Conservation (phyloP, 2,797 vertebrate species). For the Arrhamphus sclerolepis region DNA sequence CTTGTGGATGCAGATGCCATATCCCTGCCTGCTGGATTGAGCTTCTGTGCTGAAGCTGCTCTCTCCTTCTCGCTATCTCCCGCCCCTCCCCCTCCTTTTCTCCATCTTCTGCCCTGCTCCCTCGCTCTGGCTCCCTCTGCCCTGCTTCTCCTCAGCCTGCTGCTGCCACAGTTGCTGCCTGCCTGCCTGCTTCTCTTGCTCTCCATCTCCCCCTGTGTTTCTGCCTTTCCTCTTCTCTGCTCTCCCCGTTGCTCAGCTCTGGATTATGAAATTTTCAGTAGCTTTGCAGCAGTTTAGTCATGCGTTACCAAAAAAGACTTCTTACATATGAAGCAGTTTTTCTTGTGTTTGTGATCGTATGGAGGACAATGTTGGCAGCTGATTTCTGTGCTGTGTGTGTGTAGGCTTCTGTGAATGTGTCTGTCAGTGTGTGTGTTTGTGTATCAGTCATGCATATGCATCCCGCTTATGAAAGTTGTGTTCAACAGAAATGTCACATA, state of each 20-base stretch:
- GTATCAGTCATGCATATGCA: conserved; percentile 16
- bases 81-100: conserved; percentile 29
- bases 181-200: conserved; percentile 56
- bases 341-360: conserved; percentile 23
- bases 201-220: conserved; percentile 44
- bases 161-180: conserved; percentile 69
- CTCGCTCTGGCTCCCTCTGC: conserved; percentile 44
- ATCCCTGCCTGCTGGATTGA: conserved; percentile 54
- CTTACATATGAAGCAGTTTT: conserved; percentile 43
- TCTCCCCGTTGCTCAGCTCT: conserved; percentile 57
- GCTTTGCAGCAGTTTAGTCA: conserved; percentile 81
- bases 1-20: conserved; percentile 61
- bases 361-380: conserved; percentile 6
- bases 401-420: conserved; percentile 24
- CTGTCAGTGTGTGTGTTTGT: conserved; percentile 14
- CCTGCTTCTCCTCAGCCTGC: conserved; percentile 62
- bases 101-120: conserved; percentile 46
- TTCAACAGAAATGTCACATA: conserved; percentile 51
- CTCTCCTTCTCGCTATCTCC: conserved; percentile 19
- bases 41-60: conserved; percentile 41
- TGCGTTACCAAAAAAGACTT: conserved; percentile 64
- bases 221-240: conserved; percentile 28
- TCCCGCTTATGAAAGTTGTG: conserved; percentile 4
- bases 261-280: conserved; percentile 84
- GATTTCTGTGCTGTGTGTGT: conserved; percentile 15